phyloP scores from a whole-genome alignment of 2,797 vertebrate species.

The Sarcophilus harrisii region DNA sequence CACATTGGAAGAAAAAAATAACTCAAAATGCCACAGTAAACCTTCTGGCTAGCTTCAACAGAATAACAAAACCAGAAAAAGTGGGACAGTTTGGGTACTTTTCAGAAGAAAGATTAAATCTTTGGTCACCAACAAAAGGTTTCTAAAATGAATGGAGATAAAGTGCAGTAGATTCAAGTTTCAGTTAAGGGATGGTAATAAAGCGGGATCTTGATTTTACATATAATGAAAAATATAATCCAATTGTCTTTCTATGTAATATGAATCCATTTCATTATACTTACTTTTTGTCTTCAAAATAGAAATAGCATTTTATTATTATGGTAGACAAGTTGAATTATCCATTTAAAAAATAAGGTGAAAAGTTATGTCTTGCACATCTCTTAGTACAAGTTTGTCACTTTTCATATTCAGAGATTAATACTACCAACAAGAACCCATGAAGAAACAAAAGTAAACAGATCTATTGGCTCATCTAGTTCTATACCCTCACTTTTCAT shows the following conservation, averaged over 20 bases:
- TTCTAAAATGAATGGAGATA: conserved; percentile 37
- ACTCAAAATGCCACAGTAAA: conserved; percentile 13
- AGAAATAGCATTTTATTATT: conserved; percentile 4
- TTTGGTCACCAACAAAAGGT: conserved; percentile 48
- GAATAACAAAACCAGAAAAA: conserved; percentile 9
- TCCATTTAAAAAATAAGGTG: background rate
- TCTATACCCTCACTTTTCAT: no score
- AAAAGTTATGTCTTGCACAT: background rate
- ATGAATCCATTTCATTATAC: background rate
- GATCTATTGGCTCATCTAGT: no score
- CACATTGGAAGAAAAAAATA: conserved; percentile 15
- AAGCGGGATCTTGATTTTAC: background rate
- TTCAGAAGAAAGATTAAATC: conserved; percentile 45
- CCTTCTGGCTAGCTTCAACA: conserved; percentile 14
- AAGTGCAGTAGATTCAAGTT: conserved; percentile 18
- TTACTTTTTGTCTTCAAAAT: background rate
- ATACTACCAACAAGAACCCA: background rate
- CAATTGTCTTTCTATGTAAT: background rate
- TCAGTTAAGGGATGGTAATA: conserved; percentile 22
- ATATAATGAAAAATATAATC: background rate
- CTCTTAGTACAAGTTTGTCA: background rate
- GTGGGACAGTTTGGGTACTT: background rate
- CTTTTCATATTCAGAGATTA: conserved; percentile 25
- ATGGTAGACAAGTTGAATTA: background rate
- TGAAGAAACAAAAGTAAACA: no score